Evolutionary conservation across 2,888 invertebrate genomes (phyloP), one percentile per base, ranked within the genome.

Genomic region (Drosophila picticornis): DNA sequence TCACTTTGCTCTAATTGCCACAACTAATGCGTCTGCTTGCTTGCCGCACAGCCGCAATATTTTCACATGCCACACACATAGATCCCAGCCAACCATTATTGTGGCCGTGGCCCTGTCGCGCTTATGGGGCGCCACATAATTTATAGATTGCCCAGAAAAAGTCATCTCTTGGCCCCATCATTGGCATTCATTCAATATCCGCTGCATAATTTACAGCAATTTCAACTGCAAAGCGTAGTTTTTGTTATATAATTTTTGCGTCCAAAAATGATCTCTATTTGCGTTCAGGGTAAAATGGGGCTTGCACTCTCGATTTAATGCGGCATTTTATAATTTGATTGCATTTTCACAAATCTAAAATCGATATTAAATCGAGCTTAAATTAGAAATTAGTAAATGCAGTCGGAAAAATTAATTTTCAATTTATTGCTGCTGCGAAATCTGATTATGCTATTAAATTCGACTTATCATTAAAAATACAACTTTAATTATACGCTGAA

Each of bases 131-230:
- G 64, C 53, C 74, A 72, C 75, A 73, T 67, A 68, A 59, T 77
- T 75, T 87, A 90, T 89, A 75, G 88, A 89, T 89, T 69, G 77
- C 50, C 22, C 43, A 77, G 69, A 72, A 68, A 56, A 50, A 59
- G 65, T 63, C 88, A 84, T 84, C 70, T 63, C 57, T 64, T 52
- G 48, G 10, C 81, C 60, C 43, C 79, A 64, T 75, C 77, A 85
- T 83, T 84, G 89, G 55, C 65, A 88, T 84, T 86, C 90, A 75
- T 64, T 69, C 73, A 69, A 66, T 64, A 74, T 68, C 69, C 71
- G 63, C 62, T 89, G 91, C 72, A 90, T 87, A 90, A 89, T 85
- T 85, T 87, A 90, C 90, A 87, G 72, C 74, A 70, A 74, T 88
- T 90, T 88, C 65, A 56, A 56, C 51, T 58, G 72, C 55, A 62